Evolutionary conservation across 2,797 vertebrate species (phyloP), one percentile per base, ranked within the genome.

Genomic region (Cottoperca gobio): DNA sequence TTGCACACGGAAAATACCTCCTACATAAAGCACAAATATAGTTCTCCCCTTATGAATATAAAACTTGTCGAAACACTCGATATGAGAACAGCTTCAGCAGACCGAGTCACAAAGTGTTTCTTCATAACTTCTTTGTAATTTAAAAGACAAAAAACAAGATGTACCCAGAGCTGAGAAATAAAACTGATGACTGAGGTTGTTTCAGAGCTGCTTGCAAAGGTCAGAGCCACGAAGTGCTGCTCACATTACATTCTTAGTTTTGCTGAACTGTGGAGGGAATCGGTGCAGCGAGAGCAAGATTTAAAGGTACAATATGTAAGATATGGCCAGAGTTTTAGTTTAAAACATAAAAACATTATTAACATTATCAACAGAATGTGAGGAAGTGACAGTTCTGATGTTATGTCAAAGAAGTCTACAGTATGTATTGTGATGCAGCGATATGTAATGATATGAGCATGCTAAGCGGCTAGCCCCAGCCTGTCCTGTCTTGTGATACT

Each of bases 131-230:
- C 31, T 33, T 16, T 42, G 10, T 55, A 69, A 48, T 46, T 65
- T 31, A 58, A 50, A 66, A 45, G 37, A 53, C 48, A 57, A 71
- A 60, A 61, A 67, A 60, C 42, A 46, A 40, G 37, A 62, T 40
- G n/a, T 1, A 61, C 24, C n/a, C 42, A 26, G 59, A 35, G 54
- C n/a, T 58, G 58, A 77, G 52, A 73, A 66, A 80, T 72, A 24
- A 79, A 83, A 67, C 24, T 66, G 66, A 81, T 86, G 24, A 67
- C 24, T 66, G 66, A 81, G 86, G 24, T 74, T 68, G 14, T 81
- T 82, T 82, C 64, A 64, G 63, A 4, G 60, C 23, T 48, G 64
- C 68, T 67, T 62, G 57, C 21, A 78, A 70, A 84, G 78, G 73
- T 73, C 82, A 78, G 42, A 35, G 46, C 54, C 48, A 35, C 33